Base-by-base conservation (phyloP, 2,797 vertebrate genomes). In the Austrolebias charrua region DNA sequence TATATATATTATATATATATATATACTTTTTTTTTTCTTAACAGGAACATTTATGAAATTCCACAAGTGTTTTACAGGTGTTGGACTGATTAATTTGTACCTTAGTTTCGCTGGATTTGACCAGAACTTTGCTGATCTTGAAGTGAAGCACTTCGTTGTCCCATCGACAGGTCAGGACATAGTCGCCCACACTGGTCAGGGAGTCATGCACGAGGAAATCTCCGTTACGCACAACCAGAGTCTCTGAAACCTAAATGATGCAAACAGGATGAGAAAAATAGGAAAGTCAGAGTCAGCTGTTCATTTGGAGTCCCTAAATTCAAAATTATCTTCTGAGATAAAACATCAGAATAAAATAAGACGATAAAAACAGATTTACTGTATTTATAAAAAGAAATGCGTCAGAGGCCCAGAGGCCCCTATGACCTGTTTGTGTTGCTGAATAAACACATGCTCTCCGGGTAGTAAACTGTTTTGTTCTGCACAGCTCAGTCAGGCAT, bases 161-260 rank as follows among this genome's bases (percentile, higher is more conserved):
- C 96, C 97, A 99, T 62, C 95, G 94, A 81, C 95, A 96, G 0
- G 97, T 97, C 84, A 99, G 90, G 29, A 99, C 95, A 0, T 95
- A 99, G 86, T 99, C 96, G 0, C 96, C 96, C 42, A 93, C 83
- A 43, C 91, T 96, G 76, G 94, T 95, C 83, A 99, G 92, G 0
- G 96, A 99, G 88, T 99, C 97, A 0, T 96, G 94, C 70, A 98
- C 96, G 10, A 99, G 91, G 86, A 99, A 99, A 79, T 99, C 98
- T 0, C 98, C 96, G 0, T 96, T 98, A 47, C 94, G 93, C 71
- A 95, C 80, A 50, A 98, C 95, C 61, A 98, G 88, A 19, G 94
- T 95, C 90, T 98, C 98, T 0, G 98, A 96, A 50, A 97, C 96
- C 96, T 98, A 77, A 2, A 13, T 3, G 40, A 15, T 47, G 4